These are phyloP conservation scores for Melanostigma gelatinosum DNA, from an alignment of 2,113 vertebrate species.

Conservation along the genomic window DNA sequence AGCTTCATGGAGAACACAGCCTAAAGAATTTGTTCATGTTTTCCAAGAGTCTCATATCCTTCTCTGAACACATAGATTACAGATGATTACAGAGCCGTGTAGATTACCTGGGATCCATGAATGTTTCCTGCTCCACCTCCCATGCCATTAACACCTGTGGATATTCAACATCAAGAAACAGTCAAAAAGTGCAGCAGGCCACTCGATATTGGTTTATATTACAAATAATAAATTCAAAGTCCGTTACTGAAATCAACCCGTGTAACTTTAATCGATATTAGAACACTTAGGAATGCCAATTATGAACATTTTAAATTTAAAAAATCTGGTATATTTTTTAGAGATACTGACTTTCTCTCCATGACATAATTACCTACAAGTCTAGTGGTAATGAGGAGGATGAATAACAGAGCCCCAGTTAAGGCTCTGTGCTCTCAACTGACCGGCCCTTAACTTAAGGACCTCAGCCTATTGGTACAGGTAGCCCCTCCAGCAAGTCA, in stretches of 20 bases:
- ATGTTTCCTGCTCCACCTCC: conserved; percentile 87
- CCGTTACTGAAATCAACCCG: neutral
- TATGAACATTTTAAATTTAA: neutral
- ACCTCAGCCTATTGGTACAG: conserved; percentile 80
- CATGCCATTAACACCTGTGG: conserved; percentile 85
- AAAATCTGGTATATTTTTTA: neutral
- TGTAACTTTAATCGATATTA: neutral
- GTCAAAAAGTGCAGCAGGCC: conserved; percentile 8
- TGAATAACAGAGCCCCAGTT: conserved; percentile 18
- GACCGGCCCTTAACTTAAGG: conserved; percentile 37
- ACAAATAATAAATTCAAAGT: conserved; percentile 20
- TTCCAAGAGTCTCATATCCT: neutral
- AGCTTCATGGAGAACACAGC: neutral
- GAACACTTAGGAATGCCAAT: conserved; percentile 24
- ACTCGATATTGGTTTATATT: conserved; percentile 5
- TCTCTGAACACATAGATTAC: neutral
- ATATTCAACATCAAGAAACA: conserved; percentile 54
- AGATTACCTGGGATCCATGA: conserved; percentile 92
- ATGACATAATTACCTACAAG: neutral
- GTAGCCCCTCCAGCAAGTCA: conserved; percentile 84
- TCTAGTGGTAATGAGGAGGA: conserved; percentile 22
- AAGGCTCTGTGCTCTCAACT: conserved; percentile 40
- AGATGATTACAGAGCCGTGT: neutral
- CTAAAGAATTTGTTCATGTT: neutral
- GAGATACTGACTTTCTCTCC: neutral